Base-by-base conservation (phyloP, 2,888 invertebrate genomes). In the Electrophaes corylata region DNA sequence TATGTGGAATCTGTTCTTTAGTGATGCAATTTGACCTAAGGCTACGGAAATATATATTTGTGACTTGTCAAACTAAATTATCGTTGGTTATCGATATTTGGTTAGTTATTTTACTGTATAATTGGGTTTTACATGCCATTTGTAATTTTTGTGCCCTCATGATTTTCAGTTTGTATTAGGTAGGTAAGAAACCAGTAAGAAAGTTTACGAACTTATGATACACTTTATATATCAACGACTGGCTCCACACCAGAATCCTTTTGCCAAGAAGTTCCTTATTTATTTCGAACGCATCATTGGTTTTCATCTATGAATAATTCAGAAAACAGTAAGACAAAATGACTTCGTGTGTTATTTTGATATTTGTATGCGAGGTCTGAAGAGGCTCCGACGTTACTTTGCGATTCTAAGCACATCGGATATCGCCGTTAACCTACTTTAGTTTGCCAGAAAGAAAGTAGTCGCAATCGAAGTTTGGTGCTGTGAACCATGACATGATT, bases 341-440 rank as follows among this genome's bases (percentile, higher is more conserved):
- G 44, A 35, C 8, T 40, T 49, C 18, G 26, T 40, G 19, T 41
- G 12, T 49, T 49, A 40, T 39, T 37, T 12, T 44, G 63, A 67
- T 65, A 81, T 85, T 85, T 78, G 76, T 83, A 86, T 86, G 79
- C 84, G 64, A 69, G 67, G 66, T 64, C 66, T 55, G 75, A 76
- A 69, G 64, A 71, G 60, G 68, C 69, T 75, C 75, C 68, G 16
- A 78, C 71, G 72, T 64, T 66, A 72, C 69, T 76, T 86, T 81
- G 73, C 75, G 70, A 90, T 90, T 88, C 91, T 71, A 70, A 69
- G 60, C 84, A 77, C 90, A 85, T 81, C 78, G 68, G 77, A 78
- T 78, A 75, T 79, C 75, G 80, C 84, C 83, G 90, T 89, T 90
- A 89, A 81, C 90, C 91, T 89, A 81, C 80, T 88, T 90, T 72